Conservation (phyloP, 2,888 invertebrate species). For the Drosophila prostipennis region DNA sequence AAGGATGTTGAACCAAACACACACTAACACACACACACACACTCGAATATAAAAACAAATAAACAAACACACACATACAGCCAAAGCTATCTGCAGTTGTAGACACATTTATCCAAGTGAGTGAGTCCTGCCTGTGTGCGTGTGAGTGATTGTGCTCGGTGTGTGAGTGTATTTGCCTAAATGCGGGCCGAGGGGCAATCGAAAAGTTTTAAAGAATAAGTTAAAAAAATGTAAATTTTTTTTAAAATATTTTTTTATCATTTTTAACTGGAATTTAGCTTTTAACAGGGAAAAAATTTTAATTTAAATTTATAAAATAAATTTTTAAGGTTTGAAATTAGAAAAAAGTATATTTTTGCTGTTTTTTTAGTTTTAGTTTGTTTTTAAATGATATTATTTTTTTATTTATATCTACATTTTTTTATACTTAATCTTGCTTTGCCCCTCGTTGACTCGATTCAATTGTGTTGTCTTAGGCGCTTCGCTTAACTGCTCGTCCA, state of each 20-base stretch:
- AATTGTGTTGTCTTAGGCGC: constrained; percentile 38
- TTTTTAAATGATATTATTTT: too few species aligned
- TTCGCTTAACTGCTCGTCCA: constrained; percentile 43
- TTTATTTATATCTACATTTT: too few species aligned
- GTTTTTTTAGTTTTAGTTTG: too few species aligned
- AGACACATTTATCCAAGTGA: constrained; percentile 76
- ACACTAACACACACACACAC: constrained; percentile 7
- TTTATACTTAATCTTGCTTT: too few species aligned
- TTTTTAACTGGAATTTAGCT: too few species aligned
- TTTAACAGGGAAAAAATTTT: too few species aligned
- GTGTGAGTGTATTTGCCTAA: constrained; percentile 28
- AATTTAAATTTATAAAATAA: too few species aligned
- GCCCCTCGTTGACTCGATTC: constrained; percentile 23
- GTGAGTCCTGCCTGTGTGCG: constrained; percentile 48
- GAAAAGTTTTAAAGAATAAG: background rate
- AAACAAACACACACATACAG: constrained; percentile 20
- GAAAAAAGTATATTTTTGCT: too few species aligned
- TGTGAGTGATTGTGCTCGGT: constrained; percentile 14
- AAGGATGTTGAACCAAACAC: constrained; percentile 30
- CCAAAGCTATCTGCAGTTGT: constrained; percentile 52
- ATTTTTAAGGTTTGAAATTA: too few species aligned
- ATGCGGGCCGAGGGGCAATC: constrained; percentile 27
- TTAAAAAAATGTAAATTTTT: too few species aligned
- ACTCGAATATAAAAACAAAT: constrained; percentile 15
- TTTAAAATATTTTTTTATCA: too few species aligned